Evolutionary conservation across 1,140 invertebrate genomes (phyloP).

Genomic region (Cephus cinctus): DNA sequence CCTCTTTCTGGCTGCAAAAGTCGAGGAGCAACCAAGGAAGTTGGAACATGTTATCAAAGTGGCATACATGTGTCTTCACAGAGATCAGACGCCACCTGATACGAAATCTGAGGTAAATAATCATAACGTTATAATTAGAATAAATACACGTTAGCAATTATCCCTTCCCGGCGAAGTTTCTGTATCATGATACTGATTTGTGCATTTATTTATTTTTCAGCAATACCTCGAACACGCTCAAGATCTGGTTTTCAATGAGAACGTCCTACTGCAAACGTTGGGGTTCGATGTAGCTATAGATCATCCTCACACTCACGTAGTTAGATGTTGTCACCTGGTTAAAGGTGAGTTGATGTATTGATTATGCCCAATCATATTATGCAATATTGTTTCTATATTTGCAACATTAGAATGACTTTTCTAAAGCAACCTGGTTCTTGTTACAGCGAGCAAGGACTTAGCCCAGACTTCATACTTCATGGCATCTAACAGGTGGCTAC

Average conservation of each 20-base stretch:
- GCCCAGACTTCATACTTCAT: conserved; percentile 97
- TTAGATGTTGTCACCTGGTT: conserved; percentile 91
- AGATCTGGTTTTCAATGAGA: conserved; percentile 94
- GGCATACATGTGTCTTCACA: conserved; percentile 77
- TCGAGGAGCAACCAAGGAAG: conserved; percentile 95
- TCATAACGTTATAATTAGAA: conserved; percentile 5
- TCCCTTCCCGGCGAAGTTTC: not conserved
- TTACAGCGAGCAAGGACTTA: conserved; percentile 88
- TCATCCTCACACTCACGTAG: conserved; percentile 96
- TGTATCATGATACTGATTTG: not conserved
- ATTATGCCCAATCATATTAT: no score
- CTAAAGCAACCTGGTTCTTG: no score
- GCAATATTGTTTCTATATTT: no score
- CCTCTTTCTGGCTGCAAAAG: conserved; percentile 95
- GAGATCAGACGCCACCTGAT: conserved; percentile 64
- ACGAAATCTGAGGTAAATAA: conserved; percentile 66
- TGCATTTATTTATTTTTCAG: conserved; percentile 59
- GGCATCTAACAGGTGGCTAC: conserved; percentile 87
- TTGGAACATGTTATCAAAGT: conserved; percentile 94
- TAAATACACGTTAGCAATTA: not conserved
- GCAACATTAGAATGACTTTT: no score
- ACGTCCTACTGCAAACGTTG: conserved; percentile 91
- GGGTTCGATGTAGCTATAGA: conserved; percentile 96
- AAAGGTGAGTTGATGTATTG: conserved; percentile 86
- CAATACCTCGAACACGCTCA: conserved; percentile 75